Evolutionary conservation across 2,113 vertebrate species (phyloP), one percentile per base, ranked within the genome.

Genomic region (Tetrao urogallus): DNA sequence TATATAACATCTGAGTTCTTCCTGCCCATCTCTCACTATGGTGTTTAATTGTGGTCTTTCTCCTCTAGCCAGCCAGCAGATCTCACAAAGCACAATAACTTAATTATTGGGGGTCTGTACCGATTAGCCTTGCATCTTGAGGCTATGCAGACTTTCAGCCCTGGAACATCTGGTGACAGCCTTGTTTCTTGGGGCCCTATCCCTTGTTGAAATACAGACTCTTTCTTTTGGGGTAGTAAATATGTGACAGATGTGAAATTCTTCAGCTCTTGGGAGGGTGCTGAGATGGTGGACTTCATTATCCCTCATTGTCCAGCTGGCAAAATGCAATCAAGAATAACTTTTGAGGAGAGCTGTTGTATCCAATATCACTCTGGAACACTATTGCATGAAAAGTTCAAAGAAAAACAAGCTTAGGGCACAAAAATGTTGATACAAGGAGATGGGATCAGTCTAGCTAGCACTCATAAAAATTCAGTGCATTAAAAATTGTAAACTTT

Each of bases 41-140:
- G 10, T 61, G 27, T 40, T 91, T 82, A 90, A 77, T 67, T 67
- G 60, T 86, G 12, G 40, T 71, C 88, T 86, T 88, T 71, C 52
- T 87, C 22, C 30, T 77, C 69, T 80, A 82, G 73, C 36, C n/a
- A 83, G 60, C 19, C 54, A 86, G 85, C 60, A 86, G 72, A 77
- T 93, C 54, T 54, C 94, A 64, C 74, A 85, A 79, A 92, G 50
- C 63, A 40, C 10, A 65, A 42, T 91, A 86, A 92, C 84, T 82
- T 87, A 87, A 94, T 93, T 94, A 87, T 77, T 85, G 87, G 52
- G 71, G 74, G 40, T 76, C 84, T 92, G 61, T 13, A 3, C 84
- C 86, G 77, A 89, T 92, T 90, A 90, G 77, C 66, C 61, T 94
- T n/a, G 17, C 34, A n/a, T 84, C 71, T 95, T 95, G 89, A 94